Base-by-base conservation (phyloP, 1,140 invertebrate genomes). In the Luehdorfia chinensis region DNA sequence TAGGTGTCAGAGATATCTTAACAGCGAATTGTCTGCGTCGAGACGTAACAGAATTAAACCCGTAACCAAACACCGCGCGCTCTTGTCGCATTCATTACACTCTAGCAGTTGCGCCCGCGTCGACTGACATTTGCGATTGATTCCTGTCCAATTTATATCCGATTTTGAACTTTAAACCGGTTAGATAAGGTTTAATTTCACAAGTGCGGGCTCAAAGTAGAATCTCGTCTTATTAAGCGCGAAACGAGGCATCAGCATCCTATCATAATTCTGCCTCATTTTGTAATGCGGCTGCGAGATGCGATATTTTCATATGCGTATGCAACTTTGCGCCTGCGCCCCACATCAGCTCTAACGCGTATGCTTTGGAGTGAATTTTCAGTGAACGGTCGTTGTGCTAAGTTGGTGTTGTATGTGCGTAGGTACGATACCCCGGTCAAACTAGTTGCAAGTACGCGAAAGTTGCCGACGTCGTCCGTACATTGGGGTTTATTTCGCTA, bases 231-330 rank as follows among this genome's bases (percentile, higher is more conserved):
- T 78, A 80, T 81, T 81, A 78, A 78, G 70, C 71, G 66, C 62
- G 69, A 67, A 77, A 79, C 75, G 65, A 73, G 67, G 63, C 74
- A 81, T 79, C 75, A 84, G 64, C 76, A 84, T 84, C 77, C 74
- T n/a, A 84, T 84, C 77, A 84, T 80, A 81, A 84, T 81, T 84
- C 71, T 74, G 70, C 74, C 68, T 84, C 77, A 81, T 84, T 81
- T 75, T 79, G 72, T 79, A 81, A 79, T 75, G 71, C 73, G 66
- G 66, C 63, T 59, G 66, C 52, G 50, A 57, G 62, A 68, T 70
- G 69, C 71, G 63, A 79, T 79, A 79, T 79, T 79, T 79, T 76
- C 71, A 76, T 73, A 72, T 71, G 66, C 64, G 61, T 65, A 54
- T 66, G 66, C 71, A 63, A 63, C 57, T 56, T 61, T 58, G 27